phyloP scores from a whole-genome alignment of 2,113 vertebrate genomes.

The Pterophyllum scalare region DNA sequence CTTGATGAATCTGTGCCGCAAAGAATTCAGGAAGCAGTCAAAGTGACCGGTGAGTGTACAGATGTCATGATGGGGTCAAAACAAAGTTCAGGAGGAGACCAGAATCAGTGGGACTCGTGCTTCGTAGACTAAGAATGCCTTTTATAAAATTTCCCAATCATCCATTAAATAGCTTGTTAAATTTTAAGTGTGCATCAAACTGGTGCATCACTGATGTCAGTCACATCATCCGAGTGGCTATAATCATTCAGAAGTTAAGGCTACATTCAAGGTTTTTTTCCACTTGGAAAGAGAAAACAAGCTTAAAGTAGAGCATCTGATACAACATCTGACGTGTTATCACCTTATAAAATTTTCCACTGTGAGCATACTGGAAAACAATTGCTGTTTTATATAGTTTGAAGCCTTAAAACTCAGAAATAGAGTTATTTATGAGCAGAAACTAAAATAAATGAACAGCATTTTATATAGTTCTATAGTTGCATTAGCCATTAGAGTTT shows the following conservation, averaged over 20 bases:
- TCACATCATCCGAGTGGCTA: not conserved
- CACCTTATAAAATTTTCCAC: not conserved
- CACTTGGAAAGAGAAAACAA: not conserved
- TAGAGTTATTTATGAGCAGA: not conserved
- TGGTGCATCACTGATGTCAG: no score
- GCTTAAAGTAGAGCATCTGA: no score
- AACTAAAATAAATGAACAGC: not conserved
- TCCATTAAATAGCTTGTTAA: no score
- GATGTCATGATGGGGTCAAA: not conserved
- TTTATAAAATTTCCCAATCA: no score
- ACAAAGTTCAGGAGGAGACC: not conserved
- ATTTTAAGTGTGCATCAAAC: no score
- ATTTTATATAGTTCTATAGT: conserved; percentile 5
- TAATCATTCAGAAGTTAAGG: not conserved
- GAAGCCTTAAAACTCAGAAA: not conserved
- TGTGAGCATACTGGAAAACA: not conserved
- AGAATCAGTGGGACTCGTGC: not conserved
- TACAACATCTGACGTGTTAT: not conserved
- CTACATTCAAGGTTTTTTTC: not conserved
- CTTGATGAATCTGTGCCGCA: not conserved
- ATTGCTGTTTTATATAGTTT: not conserved
- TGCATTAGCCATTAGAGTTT: conserved; percentile 20
- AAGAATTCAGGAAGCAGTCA: no score
- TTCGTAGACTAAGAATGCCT: not conserved
- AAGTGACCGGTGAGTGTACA: not conserved